Evolutionary conservation across 2,888 invertebrate species (phyloP), one percentile per base, ranked within the genome.

Genomic region (Congeria kusceri): DNA sequence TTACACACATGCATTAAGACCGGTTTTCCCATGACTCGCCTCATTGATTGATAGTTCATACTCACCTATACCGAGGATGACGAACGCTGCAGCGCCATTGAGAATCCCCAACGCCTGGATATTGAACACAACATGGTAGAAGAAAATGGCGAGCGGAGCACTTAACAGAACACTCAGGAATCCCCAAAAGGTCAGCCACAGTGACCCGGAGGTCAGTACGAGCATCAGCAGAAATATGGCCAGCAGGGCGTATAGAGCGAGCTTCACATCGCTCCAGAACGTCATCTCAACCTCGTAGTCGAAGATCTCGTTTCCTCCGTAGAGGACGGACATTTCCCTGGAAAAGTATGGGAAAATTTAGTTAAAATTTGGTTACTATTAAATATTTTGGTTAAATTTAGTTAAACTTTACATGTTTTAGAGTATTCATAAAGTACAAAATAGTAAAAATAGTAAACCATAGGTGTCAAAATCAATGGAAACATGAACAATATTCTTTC

Each of bases 41-140:
- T n/a, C n/a, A n/a, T n/a, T n/a, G n/a, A n/a, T n/a, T n/a, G n/a
- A n/a, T n/a, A n/a, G n/a, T 56, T 53, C 29, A 20, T 4, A 76
- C 90, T 86, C 77, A 92, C 92, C 92, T 46, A 92, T 92, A n/a
- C 92, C 92, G 76, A 92, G 90, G 49, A 92, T 91, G 32, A 92
- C 89, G 84, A 92, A 92, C 1, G 91, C 91, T 25, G 92, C 91
- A 18, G 91, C 92, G 32, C 92, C 92, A 80, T 91, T 92, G 20
- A 92, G 86, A 20, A 92, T 91, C 7, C 92, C 92, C 13, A 92
- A 82, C 1, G 87, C 87, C 13, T 86, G 74, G 29, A 91, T 86
- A 27, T 85, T 80, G 78, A 90, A 91, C 39, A 89, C 89, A 32
- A 87, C 86, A 15, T 89, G 83, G 78, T 92, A 92, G 86, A 91